Percentiles rank a stretch among this genome's conserved stretches.
Conservation (phyloP, 2,797 vertebrate genomes). For the Semotilus atromaculatus region DNA sequence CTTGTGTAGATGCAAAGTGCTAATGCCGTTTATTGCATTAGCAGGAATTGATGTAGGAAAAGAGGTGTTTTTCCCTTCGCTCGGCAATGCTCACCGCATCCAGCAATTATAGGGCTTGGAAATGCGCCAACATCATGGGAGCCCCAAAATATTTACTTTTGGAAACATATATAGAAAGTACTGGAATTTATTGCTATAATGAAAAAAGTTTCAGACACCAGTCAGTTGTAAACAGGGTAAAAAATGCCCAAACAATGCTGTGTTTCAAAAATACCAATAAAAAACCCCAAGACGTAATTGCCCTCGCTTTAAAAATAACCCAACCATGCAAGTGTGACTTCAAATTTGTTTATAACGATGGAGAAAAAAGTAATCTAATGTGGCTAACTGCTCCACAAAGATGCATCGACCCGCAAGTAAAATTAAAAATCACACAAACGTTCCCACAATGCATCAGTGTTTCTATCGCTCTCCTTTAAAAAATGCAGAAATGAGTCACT, state of each 20-base stretch:
- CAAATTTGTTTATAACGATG: constrained; percentile 12
- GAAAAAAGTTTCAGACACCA: constrained; percentile 58
- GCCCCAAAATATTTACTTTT: constrained; percentile 61
- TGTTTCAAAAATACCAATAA: constrained; percentile 43
- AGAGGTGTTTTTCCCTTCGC: constrained; percentile 56
- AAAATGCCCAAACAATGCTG: constrained; percentile 29
- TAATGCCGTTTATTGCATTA: constrained; percentile 64
- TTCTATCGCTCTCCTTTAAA: constrained; percentile 24
- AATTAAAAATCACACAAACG: constrained; percentile 16
- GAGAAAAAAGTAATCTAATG: neutral
- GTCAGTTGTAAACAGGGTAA: constrained; percentile 48
- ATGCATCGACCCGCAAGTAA: neutral
- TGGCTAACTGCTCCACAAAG: constrained; percentile 9
- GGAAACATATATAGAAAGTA: constrained; percentile 60
- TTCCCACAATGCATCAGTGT: constrained; percentile 27
- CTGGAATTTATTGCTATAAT: constrained; percentile 60
- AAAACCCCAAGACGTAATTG: constrained; percentile 35
- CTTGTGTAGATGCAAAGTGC: constrained; percentile 23
- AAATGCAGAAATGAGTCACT: constrained; percentile 33
- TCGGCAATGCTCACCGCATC: constrained; percentile 47
- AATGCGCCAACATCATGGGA: constrained; percentile 53
- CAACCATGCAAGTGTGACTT: constrained; percentile 41
- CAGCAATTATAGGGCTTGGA: constrained; percentile 62
- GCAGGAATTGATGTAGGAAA: constrained; percentile 39
- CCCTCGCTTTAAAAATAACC: constrained; percentile 20